Conservation (phyloP, 64 coral and sea anemone genomes). For the Actinia tenebrosa region DNA sequence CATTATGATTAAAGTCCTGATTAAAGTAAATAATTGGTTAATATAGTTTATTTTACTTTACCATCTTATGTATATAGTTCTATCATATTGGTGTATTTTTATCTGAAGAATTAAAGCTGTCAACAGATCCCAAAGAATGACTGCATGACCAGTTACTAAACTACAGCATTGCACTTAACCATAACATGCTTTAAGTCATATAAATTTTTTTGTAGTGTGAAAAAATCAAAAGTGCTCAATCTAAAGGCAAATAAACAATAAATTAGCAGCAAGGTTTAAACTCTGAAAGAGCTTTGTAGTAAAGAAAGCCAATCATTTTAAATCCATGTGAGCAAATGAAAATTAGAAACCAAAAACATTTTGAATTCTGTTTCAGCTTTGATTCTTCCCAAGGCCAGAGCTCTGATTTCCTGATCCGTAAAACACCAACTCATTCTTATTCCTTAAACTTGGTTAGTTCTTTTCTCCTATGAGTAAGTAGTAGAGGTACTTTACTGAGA, state of each 20-base stretch:
- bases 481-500: not conserved
- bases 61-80: not conserved
- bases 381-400: conserved; percentile 17
- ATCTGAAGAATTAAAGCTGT: conserved; percentile 1
- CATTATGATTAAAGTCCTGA: not conserved
- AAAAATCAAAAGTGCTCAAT: too few species aligned
- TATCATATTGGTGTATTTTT: not conserved
- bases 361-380: conserved; percentile 10
- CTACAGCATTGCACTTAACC: not conserved
- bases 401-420: conserved; percentile 21
- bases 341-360: not conserved
- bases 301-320: not conserved
- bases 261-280: too few species aligned
- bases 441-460: not conserved
- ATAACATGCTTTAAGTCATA: not conserved
- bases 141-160: not conserved
- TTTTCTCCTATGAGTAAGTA: not conserved
- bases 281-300: too few species aligned
- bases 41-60: not conserved
- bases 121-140: not conserved
- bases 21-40: not conserved
- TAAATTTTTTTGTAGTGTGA: too few species aligned
- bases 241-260: not conserved
- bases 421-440: conserved; percentile 28
- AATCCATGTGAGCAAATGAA: not conserved